Conservation (phyloP, 2,888 invertebrate species). For the Drosophila neotestacea region DNA sequence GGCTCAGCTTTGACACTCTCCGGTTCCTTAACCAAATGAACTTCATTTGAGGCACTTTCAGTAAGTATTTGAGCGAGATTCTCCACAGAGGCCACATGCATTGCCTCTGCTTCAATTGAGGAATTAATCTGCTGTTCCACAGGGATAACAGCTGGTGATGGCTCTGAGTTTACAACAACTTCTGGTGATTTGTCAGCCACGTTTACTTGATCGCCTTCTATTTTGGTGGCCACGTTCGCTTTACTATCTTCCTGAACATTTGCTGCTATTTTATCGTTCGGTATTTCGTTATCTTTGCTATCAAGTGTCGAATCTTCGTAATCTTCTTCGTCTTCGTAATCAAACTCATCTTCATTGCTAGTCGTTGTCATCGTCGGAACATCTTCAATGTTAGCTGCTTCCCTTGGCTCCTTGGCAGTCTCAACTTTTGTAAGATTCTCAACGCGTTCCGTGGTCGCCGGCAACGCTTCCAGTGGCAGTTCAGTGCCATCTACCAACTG, state of each 20-base stretch:
- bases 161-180: slow-evolving; percentile 1
- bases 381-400: slow-evolving; percentile 5
- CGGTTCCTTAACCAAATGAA: not conserved
- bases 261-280: slow-evolving; percentile 26
- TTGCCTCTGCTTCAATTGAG: not conserved
- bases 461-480: slow-evolving; percentile 79
- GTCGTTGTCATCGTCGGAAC: slow-evolving; percentile 18
- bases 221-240: not conserved
- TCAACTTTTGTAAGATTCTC: slow-evolving; percentile 22
- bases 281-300: slow-evolving; percentile 44
- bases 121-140: not conserved
- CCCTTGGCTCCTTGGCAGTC: slow-evolving; percentile 3
- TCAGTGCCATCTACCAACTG: slow-evolving; percentile 90
- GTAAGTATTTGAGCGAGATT: not conserved
- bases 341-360: slow-evolving; percentile 33
- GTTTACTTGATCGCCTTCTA: not conserved
- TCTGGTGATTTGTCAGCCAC: not conserved
- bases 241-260: slow-evolving; percentile 1
- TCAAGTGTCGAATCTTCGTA: slow-evolving; percentile 58
- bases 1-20: not conserved
- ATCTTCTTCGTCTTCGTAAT: slow-evolving; percentile 70
- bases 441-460: slow-evolving; percentile 36
- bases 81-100: not conserved
- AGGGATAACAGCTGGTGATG: not conserved
- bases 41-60: not conserved